Evolutionary conservation across 2,113 vertebrate genomes (phyloP).

Genomic region (Grammomys dolichurus): DNA sequence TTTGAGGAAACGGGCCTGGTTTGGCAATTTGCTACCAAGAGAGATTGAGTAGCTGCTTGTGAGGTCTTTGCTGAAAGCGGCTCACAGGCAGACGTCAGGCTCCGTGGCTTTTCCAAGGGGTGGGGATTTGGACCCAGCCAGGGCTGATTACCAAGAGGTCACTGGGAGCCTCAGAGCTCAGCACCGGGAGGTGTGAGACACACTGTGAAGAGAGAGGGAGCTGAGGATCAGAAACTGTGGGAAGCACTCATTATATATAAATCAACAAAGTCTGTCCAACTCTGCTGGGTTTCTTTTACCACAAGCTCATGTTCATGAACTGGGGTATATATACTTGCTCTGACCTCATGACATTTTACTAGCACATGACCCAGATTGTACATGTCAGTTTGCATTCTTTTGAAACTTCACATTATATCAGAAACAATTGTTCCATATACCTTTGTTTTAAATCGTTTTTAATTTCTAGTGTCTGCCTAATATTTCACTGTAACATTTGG

Average conservation of each 20-base stretch:
- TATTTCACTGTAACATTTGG: constrained; percentile 50
- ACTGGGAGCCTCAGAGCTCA: constrained; percentile 51
- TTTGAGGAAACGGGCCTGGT: constrained; percentile 60
- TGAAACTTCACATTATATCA: constrained; percentile 48
- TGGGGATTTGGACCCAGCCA: constrained; percentile 31
- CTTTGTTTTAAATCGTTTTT: constrained; percentile 58
- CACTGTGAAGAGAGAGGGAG: constrained; percentile 60
- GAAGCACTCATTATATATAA: constrained; percentile 62
- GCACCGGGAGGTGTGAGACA: constrained; percentile 50
- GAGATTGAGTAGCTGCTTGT: constrained; percentile 45
- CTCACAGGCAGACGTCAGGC: constrained; percentile 62
- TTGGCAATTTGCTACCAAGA: constrained; percentile 60
- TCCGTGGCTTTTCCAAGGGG: constrained; percentile 44
- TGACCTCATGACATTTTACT: constrained; percentile 54
- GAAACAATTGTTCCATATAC: constrained; percentile 26
- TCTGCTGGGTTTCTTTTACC: constrained; percentile 43
- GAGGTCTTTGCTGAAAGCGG: constrained; percentile 57
- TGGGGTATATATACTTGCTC: constrained; percentile 39
- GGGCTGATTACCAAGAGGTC: constrained; percentile 63
- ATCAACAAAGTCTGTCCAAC: constrained; percentile 50
- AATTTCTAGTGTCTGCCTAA: constrained; percentile 56
- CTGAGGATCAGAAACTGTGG: constrained; percentile 63
- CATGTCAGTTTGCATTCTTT: constrained; percentile 54
- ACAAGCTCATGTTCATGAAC: constrained; percentile 8
- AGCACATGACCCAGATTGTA: constrained; percentile 13